Percentiles rank a stretch among this genome's conserved stretches.
These are phyloP conservation scores for Lepisosteus osseus DNA, from an alignment of 2,113 vertebrate genomes.

Conservation along the genomic window DNA sequence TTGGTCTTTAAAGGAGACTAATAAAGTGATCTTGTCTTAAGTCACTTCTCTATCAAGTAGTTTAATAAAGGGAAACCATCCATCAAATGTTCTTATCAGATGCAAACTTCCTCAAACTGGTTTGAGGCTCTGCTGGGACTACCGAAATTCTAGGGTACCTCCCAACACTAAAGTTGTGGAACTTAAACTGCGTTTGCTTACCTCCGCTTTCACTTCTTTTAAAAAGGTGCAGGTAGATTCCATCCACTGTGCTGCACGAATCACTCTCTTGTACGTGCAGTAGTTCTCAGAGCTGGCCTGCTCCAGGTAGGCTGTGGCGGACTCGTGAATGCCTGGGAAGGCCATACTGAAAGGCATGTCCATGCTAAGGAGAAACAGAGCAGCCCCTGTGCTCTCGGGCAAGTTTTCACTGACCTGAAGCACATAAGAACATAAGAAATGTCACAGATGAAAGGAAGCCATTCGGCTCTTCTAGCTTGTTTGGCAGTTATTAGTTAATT, in stretches of 20 bases:
- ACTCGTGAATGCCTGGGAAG: slow-evolving; percentile 79
- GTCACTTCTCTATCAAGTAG: too few species aligned
- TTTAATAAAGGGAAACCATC: too few species aligned
- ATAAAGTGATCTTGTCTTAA: too few species aligned
- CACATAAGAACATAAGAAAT: slow-evolving; percentile 24
- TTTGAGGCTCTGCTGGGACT: too few species aligned
- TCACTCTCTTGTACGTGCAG: slow-evolving; percentile 72
- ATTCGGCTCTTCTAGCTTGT: too few species aligned
- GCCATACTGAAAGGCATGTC: slow-evolving; percentile 78
- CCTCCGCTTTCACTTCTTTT: slow-evolving; percentile 75
- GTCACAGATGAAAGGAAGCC: background rate
- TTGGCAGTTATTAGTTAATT: too few species aligned
- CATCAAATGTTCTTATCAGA: too few species aligned
- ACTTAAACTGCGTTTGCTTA: slow-evolving; percentile 34
- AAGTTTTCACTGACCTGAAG: slow-evolving; percentile 73
- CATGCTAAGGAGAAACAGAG: slow-evolving; percentile 81
- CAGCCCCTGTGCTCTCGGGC: slow-evolving; percentile 72
- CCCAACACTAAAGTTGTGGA: too few species aligned
- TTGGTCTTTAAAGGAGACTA: too few species aligned
- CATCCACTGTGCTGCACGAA: slow-evolving; percentile 70
- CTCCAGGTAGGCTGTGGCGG: slow-evolving; percentile 84
- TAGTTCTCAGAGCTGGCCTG: slow-evolving; percentile 84
- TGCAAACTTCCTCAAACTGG: too few species aligned
- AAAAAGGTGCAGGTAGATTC: slow-evolving; percentile 86
- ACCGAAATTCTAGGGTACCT: too few species aligned